Evolutionary conservation across 2,888 invertebrate species (phyloP).

Genomic region (Carabus problematicus): DNA sequence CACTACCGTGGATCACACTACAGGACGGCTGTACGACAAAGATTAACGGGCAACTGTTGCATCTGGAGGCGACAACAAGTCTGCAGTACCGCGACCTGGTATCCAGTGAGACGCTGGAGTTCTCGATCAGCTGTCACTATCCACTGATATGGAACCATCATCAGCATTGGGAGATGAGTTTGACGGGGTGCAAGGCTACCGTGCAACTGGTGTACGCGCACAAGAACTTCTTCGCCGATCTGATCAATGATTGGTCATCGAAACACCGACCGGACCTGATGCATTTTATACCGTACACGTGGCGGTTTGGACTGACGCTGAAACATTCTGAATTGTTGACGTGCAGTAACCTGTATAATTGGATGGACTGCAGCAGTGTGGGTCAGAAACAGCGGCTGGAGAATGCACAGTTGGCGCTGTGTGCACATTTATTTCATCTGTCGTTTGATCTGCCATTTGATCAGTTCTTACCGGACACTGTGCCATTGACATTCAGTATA

Average conservation of each 20-base stretch:
- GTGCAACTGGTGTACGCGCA: slow-evolving; percentile 92
- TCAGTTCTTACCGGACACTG: slow-evolving; percentile 90
- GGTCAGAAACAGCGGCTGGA: slow-evolving; percentile 74
- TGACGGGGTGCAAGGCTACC: slow-evolving; percentile 94
- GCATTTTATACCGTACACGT: slow-evolving; percentile 96
- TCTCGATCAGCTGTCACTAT: slow-evolving; percentile 86
- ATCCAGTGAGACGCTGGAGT: slow-evolving; percentile 94
- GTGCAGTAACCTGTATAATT: slow-evolving; percentile 95
- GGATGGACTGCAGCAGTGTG: slow-evolving; percentile 97
- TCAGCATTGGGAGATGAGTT: slow-evolving; percentile 90
- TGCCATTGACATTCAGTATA: slow-evolving; percentile 90
- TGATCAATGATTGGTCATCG: slow-evolving; percentile 96
- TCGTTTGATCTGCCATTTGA: slow-evolving; percentile 94
- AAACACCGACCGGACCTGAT: slow-evolving; percentile 93
- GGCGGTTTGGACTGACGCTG: slow-evolving; percentile 87
- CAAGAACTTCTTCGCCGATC: slow-evolving; percentile 95
- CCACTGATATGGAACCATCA: slow-evolving; percentile 96
- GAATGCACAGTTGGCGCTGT: slow-evolving; percentile 92
- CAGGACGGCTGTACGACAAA: slow-evolving; percentile 89
- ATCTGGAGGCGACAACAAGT: slow-evolving; percentile 95
- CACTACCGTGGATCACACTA: slow-evolving; percentile 90
- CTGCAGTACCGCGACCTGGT: slow-evolving; percentile 90
- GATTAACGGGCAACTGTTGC: slow-evolving; percentile 91
- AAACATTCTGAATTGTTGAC: slow-evolving; percentile 96
- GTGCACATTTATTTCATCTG: slow-evolving; percentile 91